These are phyloP conservation scores for Paradisaea rubra DNA, from an alignment of 2,113 vertebrate species.

Conservation along the genomic window DNA sequence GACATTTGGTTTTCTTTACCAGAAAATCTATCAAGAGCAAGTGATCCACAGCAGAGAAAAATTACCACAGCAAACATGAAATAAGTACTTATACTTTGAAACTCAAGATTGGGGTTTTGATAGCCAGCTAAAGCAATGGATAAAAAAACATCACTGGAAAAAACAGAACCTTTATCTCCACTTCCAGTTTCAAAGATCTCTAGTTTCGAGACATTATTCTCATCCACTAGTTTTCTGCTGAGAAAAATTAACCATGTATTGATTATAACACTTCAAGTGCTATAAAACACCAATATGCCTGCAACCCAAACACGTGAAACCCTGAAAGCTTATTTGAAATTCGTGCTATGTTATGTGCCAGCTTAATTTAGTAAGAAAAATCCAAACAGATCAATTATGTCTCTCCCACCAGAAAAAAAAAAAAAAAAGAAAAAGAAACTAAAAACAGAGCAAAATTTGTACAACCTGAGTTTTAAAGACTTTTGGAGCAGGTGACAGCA, in stretches of 20 bases:
- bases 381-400: background rate
- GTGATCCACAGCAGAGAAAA: background rate
- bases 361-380: background rate
- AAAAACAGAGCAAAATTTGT: background rate
- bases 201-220: background rate
- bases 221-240: background rate
- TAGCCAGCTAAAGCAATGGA: background rate
- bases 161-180: background rate
- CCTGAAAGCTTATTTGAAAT: background rate
- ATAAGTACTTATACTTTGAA: background rate
- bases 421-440: background rate
- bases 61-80: background rate
- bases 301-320: background rate
- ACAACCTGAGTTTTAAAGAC: background rate
- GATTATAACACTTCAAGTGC: background rate
- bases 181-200: background rate
- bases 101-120: background rate
- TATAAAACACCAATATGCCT: background rate
- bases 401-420: background rate
- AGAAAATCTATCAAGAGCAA: background rate
- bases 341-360: background rate
- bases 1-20: background rate
- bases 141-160: background rate
- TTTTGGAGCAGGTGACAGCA: background rate
- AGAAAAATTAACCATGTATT: background rate